A percentile compares a stretch with the other conserved stretches of the same genome.
Conservation (phyloP, 2,797 vertebrate species). For the Centropyge bicolor region DNA sequence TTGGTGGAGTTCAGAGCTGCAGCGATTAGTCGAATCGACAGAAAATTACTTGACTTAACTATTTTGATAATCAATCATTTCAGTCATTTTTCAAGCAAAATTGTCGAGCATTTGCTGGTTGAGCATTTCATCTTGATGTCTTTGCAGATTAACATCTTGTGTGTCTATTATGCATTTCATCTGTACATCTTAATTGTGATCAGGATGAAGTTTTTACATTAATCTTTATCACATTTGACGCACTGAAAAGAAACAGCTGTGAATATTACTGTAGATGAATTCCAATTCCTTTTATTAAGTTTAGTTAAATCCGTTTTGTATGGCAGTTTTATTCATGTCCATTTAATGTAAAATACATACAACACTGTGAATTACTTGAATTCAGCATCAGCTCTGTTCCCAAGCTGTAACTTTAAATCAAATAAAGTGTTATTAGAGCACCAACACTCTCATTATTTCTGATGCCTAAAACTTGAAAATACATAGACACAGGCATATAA, state of each 20-base stretch:
- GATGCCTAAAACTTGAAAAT: not conserved
- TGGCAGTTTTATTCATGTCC: not conserved
- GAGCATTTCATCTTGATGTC: not conserved
- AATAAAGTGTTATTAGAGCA: not conserved
- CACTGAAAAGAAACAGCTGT: not conserved
- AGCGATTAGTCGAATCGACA: too few relatives aligned
- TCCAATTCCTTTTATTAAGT: not conserved
- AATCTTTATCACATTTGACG: not conserved
- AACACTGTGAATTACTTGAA: not conserved
- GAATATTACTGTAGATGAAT: not conserved
- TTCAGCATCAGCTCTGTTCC: not conserved
- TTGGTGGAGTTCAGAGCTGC: not conserved
- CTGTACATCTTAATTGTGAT: not conserved
- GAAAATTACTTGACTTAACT: too few relatives aligned
- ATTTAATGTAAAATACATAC: not conserved
- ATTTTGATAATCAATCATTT: too few relatives aligned
- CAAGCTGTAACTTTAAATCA: not conserved
- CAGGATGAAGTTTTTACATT: not conserved
- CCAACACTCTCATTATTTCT: not conserved
- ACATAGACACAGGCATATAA: not conserved
- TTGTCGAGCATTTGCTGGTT: too few relatives aligned
- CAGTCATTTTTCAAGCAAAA: too few relatives aligned
- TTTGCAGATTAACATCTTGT: not conserved
- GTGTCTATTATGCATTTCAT: not conserved
- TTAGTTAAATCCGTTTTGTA: not conserved